Evolutionary conservation across 2,888 invertebrate genomes (phyloP).

Genomic region (Lampropteryx suffumata): DNA sequence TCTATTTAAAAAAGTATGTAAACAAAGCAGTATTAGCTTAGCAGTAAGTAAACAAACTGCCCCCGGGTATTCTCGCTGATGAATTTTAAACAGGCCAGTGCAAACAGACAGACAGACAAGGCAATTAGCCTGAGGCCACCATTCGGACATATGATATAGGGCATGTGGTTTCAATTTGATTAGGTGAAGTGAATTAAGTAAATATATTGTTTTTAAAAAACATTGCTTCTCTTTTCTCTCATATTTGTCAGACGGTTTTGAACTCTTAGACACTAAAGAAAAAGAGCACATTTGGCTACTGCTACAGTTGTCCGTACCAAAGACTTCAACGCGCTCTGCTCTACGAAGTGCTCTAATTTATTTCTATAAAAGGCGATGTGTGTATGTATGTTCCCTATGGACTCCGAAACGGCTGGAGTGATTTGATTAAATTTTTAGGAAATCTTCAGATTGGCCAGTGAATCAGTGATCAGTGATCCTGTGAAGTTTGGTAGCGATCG

Average conservation of each 20-base stretch:
- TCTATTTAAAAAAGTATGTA: slow-evolving; percentile 63
- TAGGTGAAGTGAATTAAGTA: slow-evolving; percentile 20
- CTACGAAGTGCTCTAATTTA: background rate
- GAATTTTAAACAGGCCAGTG: slow-evolving; percentile 60
- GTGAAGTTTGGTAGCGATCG: too few relatives aligned
- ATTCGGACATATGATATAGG: slow-evolving; percentile 48
- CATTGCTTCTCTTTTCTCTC: too few relatives aligned
- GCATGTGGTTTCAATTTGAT: slow-evolving; percentile 48
- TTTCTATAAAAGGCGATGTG: too few relatives aligned
- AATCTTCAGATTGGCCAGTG: too few relatives aligned
- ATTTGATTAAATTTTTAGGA: too few relatives aligned
- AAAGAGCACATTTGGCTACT: too few relatives aligned
- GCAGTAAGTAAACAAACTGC: slow-evolving; percentile 58
- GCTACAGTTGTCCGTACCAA: background rate
- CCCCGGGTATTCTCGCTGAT: slow-evolving; percentile 48
- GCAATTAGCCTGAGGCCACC: slow-evolving; percentile 71
- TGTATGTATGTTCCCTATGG: too few relatives aligned
- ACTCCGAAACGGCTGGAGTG: too few relatives aligned
- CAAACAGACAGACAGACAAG: slow-evolving; percentile 57
- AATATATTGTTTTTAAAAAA: too few relatives aligned
- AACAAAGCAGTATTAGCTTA: slow-evolving; percentile 65
- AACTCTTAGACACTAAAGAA: too few relatives aligned
- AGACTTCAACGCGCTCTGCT: slow-evolving; percentile 8
- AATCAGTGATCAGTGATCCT: too few relatives aligned
- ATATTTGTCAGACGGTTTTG: too few relatives aligned